phyloP scores from a whole-genome alignment of 2,113 vertebrate species.

The Callipepla californica region DNA sequence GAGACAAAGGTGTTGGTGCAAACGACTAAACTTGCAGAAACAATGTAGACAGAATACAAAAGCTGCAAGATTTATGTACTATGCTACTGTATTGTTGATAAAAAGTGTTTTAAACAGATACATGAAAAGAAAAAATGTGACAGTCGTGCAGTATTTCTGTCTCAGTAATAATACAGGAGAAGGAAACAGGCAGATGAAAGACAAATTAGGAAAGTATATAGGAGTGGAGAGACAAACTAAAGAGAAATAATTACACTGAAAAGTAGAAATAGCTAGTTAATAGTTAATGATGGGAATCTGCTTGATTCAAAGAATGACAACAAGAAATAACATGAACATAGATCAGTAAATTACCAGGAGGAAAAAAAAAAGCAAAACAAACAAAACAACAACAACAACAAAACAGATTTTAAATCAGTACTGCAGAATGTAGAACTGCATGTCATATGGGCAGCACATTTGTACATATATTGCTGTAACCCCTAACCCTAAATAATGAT shows the following conservation, averaged over 20 bases:
- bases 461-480: background rate
- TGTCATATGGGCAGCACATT: background rate
- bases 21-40: background rate
- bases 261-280: background rate
- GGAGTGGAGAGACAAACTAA: background rate
- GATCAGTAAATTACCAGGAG: background rate
- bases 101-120: background rate
- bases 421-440: background rate
- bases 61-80: background rate
- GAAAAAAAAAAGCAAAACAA: background rate
- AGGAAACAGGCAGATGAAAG: background rate
- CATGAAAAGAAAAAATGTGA: background rate
- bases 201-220: background rate
- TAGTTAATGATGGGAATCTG: background rate
- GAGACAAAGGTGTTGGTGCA: background rate
- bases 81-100: background rate
- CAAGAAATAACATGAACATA: background rate
- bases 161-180: background rate
- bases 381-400: background rate
- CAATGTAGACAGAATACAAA: background rate
- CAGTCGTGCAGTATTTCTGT: background rate
- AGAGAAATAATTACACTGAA: background rate
- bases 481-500: background rate
- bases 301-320: background rate
- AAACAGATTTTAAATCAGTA: background rate